Evolutionary conservation across 2,113 vertebrate species (phyloP).

Genomic region (Scolopax mira): DNA sequence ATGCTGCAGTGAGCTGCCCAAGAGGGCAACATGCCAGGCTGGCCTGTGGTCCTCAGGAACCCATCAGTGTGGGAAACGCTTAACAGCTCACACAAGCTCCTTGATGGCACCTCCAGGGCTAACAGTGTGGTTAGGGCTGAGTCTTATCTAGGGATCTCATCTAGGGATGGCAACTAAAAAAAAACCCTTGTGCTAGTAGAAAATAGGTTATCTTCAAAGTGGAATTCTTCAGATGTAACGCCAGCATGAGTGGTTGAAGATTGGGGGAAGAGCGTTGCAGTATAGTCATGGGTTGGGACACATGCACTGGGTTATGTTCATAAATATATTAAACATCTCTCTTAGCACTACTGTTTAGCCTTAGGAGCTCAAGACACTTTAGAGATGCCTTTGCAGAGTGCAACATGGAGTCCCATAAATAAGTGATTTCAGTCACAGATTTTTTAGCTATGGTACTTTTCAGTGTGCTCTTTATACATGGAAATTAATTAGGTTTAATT

Average conservation of each 20-base stretch:
- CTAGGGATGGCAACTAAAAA: not conserved
- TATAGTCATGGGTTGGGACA: not conserved
- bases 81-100: not conserved
- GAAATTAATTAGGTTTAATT: constrained; percentile 26
- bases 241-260: not conserved
- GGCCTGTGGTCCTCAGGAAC: not conserved
- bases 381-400: not conserved
- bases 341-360: not conserved
- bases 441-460: not conserved
- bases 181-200: not conserved
- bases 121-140: not conserved
- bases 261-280: not conserved
- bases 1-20: not conserved
- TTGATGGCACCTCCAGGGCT: not conserved
- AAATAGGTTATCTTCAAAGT: not conserved
- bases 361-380: not conserved
- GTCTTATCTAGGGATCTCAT: too few relatives aligned
- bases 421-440: not conserved
- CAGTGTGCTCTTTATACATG: not conserved
- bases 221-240: not conserved
- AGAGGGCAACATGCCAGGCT: fast-evolving
- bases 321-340: not conserved
- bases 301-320: not conserved
- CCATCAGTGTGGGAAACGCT: fast-evolving
- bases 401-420: not conserved